Conservation (phyloP, 1,140 invertebrate genomes). For the Anthonomus grandis region DNA sequence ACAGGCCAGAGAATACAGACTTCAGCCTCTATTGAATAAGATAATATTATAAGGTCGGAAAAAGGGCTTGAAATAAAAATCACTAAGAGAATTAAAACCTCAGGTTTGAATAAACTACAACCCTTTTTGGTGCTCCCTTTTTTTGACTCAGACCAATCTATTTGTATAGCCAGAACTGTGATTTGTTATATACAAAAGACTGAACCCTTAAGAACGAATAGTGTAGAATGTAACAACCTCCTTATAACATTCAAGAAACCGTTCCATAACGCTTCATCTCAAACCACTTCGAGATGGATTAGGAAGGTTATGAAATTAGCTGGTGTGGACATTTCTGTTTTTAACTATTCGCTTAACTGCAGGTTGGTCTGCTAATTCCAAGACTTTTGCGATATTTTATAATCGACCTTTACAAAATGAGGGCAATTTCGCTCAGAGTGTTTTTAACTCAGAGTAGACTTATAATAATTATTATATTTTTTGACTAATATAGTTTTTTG, state of each 20-base stretch:
- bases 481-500: too few species aligned
- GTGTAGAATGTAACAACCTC: background rate
- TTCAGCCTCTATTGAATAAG: background rate
- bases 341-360: background rate
- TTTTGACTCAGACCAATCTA: background rate
- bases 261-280: too few species aligned
- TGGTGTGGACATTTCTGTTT: background rate
- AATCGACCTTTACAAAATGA: background rate
- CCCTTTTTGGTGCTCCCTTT: background rate
- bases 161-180: background rate
- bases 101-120: too few species aligned
- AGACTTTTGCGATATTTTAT: slow-evolving; percentile 6
- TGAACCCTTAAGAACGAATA: background rate
- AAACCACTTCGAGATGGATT: too few species aligned
- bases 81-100: background rate
- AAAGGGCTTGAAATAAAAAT: background rate
- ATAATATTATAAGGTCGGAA: background rate
- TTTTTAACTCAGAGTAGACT: too few species aligned
- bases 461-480: too few species aligned
- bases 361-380: background rate
- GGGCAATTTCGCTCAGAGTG: background rate
- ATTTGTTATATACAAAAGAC: background rate
- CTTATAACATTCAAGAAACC: background rate
- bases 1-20: slow-evolving; percentile 20
- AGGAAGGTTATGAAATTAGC: background rate